Evolutionary conservation across 2,113 vertebrate species (phyloP), one percentile per base, ranked within the genome.

Genomic region (Ictidomys tridecemlineatus): DNA sequence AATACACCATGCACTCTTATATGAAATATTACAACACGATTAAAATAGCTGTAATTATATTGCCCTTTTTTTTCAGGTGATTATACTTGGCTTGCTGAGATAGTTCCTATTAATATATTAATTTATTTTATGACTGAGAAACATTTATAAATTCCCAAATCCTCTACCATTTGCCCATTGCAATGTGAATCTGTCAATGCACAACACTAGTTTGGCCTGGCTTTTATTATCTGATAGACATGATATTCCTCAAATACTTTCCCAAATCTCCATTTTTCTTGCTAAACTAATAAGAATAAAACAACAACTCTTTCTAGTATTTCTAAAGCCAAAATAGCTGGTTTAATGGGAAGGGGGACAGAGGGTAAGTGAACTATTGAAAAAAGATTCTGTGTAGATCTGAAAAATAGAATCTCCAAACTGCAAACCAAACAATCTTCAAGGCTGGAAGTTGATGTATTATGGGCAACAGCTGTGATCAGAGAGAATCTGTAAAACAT

Each of bases 41-140:
- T 96, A n/a, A 94, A 89, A 79, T 77, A 77, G 20, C 14, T 76
- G 0, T 70, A 65, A 61, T 96, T 90, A 76, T 39, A 79, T 51
- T 83, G 3, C 39, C 73, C 91, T 34, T 89, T 89, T n/a, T 34
- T 91, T 90, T 79, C 76, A 61, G 10, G 16, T 91, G 20, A 63
- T 77, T 82, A 56, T 24, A 61, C 30, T 79, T 93, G 22, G 30
- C 42, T 96, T 74, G 93, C 12, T 45, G 58, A 93, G 22, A 51
- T 28, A 83, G 18, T 88, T 87, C 18, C 53, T 48, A 76, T 83
- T 82, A 82, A 79, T 14, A 78, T 77, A n/a, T 48, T 84, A 85
- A 89, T 76, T 82, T 56, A 56, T 63, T 80, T 70, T 56, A 4
- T 83, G 13, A 79, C 34, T 88, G 65, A 73, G 37, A 79, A 83